These are phyloP conservation scores for Chaunax sp. DNA, from an alignment of 2,797 vertebrate species.

Conservation along the genomic window DNA sequence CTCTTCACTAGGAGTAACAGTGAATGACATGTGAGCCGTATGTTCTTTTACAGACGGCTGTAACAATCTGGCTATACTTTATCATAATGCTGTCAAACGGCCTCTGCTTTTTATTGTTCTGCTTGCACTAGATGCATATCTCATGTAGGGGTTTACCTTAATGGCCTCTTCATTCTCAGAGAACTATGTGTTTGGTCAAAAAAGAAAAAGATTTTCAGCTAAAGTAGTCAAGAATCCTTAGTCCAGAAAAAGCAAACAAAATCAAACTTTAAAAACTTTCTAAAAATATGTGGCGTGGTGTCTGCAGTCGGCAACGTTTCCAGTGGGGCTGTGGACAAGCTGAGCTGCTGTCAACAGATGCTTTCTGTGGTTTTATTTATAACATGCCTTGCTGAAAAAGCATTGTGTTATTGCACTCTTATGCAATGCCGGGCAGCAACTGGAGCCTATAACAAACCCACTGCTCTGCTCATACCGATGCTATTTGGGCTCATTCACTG, in stretches of 20 bases:
- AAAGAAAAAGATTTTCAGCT: not conserved
- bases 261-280: not conserved
- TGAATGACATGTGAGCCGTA: conserved; percentile 47
- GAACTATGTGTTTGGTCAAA: not conserved
- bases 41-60: conserved; percentile 42
- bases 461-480: conserved; percentile 52
- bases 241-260: not conserved
- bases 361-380: conserved; percentile 72
- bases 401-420: conserved; percentile 64
- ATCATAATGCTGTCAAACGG: conserved; percentile 52
- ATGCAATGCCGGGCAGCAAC: conserved; percentile 64
- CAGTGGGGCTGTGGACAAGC: conserved; percentile 36
- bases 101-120: conserved; percentile 31
- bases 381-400: conserved; percentile 60
- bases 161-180: not conserved
- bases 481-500: conserved; percentile 54
- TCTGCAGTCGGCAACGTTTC: conserved; percentile 24
- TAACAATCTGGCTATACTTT: conserved; percentile 34
- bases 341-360: conserved; percentile 66
- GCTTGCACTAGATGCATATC: conserved; percentile 28
- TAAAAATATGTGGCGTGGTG: not conserved
- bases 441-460: conserved; percentile 55
- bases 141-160: not conserved
- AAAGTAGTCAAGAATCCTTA: not conserved
- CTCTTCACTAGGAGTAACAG: conserved; percentile 21